These are phyloP conservation scores for Hephaestus fuliginosus DNA, from an alignment of 2,797 vertebrate species.

Conservation along the genomic window DNA sequence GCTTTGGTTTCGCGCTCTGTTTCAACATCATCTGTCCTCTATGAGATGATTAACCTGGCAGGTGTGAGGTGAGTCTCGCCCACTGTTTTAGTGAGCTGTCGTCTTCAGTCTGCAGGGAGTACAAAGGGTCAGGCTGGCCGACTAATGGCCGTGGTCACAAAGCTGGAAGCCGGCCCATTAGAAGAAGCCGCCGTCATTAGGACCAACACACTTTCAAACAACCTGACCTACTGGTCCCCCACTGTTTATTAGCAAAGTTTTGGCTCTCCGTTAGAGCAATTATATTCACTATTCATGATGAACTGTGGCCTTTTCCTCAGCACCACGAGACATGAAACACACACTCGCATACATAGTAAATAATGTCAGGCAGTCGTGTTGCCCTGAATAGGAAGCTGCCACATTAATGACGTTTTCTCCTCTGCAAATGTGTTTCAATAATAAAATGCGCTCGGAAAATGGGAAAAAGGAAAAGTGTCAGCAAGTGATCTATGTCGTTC, in stretches of 20 bases:
- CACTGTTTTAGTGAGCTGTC: constrained; percentile 72
- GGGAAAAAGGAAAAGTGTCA: constrained; percentile 71
- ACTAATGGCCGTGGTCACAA: constrained; percentile 75
- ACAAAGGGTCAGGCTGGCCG: constrained; percentile 65
- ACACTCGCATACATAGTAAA: constrained; percentile 58
- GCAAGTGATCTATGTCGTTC: constrained; percentile 93
- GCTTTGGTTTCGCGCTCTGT: constrained; percentile 47
- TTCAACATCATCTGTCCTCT: constrained; percentile 65
- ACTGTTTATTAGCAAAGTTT: constrained; percentile 80
- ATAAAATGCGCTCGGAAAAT: constrained; percentile 73
- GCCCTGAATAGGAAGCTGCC: constrained; percentile 55
- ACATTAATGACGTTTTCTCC: constrained; percentile 66
- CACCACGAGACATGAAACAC: constrained; percentile 43
- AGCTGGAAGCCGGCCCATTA: constrained; percentile 76
- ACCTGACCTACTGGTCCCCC: constrained; percentile 69
- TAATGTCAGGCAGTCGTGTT: constrained; percentile 57
- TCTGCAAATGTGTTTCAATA: constrained; percentile 50
- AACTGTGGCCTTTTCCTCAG: constrained; percentile 67
- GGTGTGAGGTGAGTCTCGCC: constrained; percentile 71
- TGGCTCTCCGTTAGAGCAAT: constrained; percentile 70
- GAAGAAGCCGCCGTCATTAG: constrained; percentile 72
- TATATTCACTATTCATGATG: constrained; percentile 69
- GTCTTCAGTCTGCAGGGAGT: constrained; percentile 62
- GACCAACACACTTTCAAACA: constrained; percentile 68
- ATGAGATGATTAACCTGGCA: constrained; percentile 79